Base-by-base conservation (phyloP, 2,888 invertebrate species). In the Sesamia inferens region DNA sequence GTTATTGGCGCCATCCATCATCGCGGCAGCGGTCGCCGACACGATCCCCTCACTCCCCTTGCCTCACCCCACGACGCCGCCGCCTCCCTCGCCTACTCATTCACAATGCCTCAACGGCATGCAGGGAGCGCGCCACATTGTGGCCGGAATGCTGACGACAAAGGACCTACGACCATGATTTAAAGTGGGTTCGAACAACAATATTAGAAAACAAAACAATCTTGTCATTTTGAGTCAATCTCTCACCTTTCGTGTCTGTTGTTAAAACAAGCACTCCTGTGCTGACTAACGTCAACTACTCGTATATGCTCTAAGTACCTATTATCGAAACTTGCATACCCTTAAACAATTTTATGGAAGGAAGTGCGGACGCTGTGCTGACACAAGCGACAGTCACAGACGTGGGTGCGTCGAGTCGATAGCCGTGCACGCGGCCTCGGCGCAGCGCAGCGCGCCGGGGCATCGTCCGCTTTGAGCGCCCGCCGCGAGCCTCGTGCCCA, bases 1-100 rank as follows among this genome's bases (percentile, higher is more conserved):
- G 92, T 94, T 94, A 95, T 92, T 92, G 90, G 90, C 87, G 89
- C 87, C 94, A 95, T 95, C 94, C 92, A 95, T 95, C 95, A 95
- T 93, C 90, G 85, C 71, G 47, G 74, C 72, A 71, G 84, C 86
- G 88, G 88, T 87, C 88, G 78, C 75, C 85, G 88, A 87, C 88
- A 74, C 88, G 58, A 82, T n/a, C 55, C 31, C 70, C 72, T 44
- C 54, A 19, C 24, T 65, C 57, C 65, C 51, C 66, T 5, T 51
- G 69, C 59, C 67, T 11, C 58, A 24, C 66, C 61, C 61, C 55
- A 67, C 13, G 57, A 70, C 71, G 63, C 64, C 65, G 57, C 71
- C 71, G 63, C 64, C 65, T 63, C 7, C 68, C 74, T 67, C 66
- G 42, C 61, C 47, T 19, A 11, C 68, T 82, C 68, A 71, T 78